A percentile compares a stretch with the other conserved stretches of the same genome.
Conservation (phyloP, 2,888 invertebrate genomes). For the Thalpophila matura region DNA sequence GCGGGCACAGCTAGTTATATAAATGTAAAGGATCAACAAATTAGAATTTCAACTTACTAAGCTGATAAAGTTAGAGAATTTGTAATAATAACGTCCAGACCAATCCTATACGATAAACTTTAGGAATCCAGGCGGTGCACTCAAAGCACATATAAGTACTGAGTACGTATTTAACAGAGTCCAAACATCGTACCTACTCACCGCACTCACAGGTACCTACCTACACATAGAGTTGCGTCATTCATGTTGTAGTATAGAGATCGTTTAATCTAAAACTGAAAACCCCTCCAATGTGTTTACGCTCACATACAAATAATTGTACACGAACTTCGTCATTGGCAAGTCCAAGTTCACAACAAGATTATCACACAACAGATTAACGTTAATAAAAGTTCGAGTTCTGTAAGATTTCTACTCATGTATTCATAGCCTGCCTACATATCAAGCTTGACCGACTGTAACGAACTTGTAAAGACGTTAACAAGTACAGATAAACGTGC, state of each 20-base stretch:
- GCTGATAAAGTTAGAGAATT: constrained; percentile 11
- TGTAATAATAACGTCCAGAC: constrained; percentile 1
- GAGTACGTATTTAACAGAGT: constrained; percentile 16
- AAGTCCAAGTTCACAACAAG: too few species aligned
- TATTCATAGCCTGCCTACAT: neutral
- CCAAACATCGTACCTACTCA: too few species aligned
- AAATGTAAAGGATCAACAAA: neutral
- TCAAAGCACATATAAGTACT: neutral
- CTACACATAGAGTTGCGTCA: too few species aligned
- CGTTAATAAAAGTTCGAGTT: too few species aligned
- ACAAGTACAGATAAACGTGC: constrained; percentile 6
- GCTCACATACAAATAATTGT: too few species aligned
- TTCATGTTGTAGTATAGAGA: too few species aligned
- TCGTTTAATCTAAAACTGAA: too few species aligned
- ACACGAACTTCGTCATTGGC: too few species aligned
- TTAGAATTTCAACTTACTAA: neutral
- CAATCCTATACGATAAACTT: constrained; percentile 10
- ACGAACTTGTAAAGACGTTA: constrained; percentile 12
- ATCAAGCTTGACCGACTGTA: constrained; percentile 5
- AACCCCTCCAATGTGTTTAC: too few species aligned
- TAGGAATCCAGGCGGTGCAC: constrained; percentile 19
- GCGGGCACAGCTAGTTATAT: too few species aligned
- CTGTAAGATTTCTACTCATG: neutral
- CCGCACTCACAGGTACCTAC: too few species aligned
- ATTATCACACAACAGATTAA: too few species aligned